Evolutionary conservation across 1,140 invertebrate genomes (phyloP).

Genomic region (Danaus melanippus): DNA sequence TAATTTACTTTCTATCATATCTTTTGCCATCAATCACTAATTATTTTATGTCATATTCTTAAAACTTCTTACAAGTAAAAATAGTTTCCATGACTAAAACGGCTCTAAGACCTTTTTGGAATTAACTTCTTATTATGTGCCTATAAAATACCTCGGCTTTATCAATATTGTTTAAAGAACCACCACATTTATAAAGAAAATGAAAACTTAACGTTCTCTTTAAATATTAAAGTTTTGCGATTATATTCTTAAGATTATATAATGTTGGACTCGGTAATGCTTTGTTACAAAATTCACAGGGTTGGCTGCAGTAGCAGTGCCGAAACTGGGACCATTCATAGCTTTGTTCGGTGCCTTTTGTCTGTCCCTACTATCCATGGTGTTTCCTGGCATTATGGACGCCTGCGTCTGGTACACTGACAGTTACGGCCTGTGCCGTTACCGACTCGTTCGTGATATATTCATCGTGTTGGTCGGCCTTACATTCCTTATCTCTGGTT

Average conservation of each 20-base stretch:
- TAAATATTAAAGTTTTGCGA: no score
- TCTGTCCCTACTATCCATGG: constrained; percentile 84
- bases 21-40: no score
- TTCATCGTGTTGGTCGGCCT: constrained; percentile 74
- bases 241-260: neutral
- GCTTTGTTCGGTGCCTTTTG: constrained; percentile 88
- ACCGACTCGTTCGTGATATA: constrained; percentile 71
- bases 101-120: neutral
- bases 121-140: neutral
- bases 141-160: neutral
- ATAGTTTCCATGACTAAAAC: neutral
- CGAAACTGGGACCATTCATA: constrained; percentile 86
- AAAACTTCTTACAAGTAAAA: neutral
- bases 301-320: constrained; percentile 80
- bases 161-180: neutral
- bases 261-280: neutral
- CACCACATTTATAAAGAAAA: neutral
- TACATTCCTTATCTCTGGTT: constrained; percentile 62
- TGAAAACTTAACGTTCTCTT: neutral
- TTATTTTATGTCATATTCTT: neutral
- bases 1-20: no score
- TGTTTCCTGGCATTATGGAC: constrained; percentile 89
- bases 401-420: constrained; percentile 75
- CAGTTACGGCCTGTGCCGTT: constrained; percentile 52
- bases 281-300: constrained; percentile 69